phyloP scores from a whole-genome alignment of 2,888 invertebrate species.

The Phyllotreta striolata region DNA sequence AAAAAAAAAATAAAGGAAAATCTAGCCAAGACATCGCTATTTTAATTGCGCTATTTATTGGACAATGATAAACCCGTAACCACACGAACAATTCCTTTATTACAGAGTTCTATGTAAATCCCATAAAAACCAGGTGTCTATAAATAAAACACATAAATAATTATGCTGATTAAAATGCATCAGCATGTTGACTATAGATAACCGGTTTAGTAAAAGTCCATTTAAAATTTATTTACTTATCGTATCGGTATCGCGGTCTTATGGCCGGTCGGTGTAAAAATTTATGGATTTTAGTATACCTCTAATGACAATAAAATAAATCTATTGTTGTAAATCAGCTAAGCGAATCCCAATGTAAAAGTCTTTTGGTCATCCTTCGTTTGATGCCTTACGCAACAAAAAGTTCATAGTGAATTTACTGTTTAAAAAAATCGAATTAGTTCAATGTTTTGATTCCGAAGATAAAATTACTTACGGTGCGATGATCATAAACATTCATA shows the following conservation, averaged over 20 bases:
- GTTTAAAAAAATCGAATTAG: slow-evolving; percentile 13
- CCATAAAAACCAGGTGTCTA: slow-evolving; percentile 5
- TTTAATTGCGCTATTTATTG: too few species aligned
- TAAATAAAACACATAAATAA: slow-evolving; percentile 9
- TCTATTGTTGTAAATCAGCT: too few species aligned
- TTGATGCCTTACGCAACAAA: slow-evolving; percentile 9
- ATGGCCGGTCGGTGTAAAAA: too few species aligned
- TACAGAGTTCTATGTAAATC: slow-evolving; percentile 6
- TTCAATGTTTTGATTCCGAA: slow-evolving; percentile 11
- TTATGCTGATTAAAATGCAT: slow-evolving; percentile 3
- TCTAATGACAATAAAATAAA: too few species aligned
- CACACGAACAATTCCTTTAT: background rate
- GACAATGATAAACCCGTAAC: too few species aligned
- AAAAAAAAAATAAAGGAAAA: too few species aligned
- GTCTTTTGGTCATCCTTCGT: slow-evolving; percentile 1
- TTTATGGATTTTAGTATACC: too few species aligned
- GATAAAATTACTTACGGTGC: slow-evolving; percentile 17
- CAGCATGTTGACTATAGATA: background rate
- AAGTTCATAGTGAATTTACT: background rate
- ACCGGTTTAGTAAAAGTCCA: slow-evolving; percentile 2
- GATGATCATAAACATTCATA: slow-evolving; percentile 28
- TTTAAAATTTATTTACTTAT: too few species aligned
- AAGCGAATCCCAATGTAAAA: too few species aligned
- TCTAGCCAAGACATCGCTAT: too few species aligned
- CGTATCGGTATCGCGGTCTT: too few species aligned